Conservation (phyloP, 1,140 invertebrate species). For the Eurosta solidaginis region DNA sequence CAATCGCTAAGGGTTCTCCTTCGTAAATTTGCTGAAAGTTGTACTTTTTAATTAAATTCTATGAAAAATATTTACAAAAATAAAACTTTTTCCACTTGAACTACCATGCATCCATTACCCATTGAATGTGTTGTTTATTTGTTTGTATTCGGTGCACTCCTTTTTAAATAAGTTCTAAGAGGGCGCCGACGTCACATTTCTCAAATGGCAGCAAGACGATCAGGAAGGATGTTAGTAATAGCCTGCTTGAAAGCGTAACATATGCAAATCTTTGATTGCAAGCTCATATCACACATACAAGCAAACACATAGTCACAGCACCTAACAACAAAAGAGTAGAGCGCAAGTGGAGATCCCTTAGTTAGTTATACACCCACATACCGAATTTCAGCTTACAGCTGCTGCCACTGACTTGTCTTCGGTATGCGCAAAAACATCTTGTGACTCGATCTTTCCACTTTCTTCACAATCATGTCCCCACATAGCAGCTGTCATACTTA, state of each 20-base stretch:
- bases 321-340: too few relatives aligned
- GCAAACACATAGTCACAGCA: neutral
- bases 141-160: neutral
- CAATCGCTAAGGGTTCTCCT: too few relatives aligned
- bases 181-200: neutral
- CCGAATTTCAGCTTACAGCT: too few relatives aligned
- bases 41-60: too few relatives aligned
- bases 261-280: conserved; percentile 14
- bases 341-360: too few relatives aligned
- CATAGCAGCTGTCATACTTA: neutral
- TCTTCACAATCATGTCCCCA: too few relatives aligned
- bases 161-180: neutral
- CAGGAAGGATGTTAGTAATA: neutral
- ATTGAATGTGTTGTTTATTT: too few relatives aligned
- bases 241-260: conserved; percentile 16
- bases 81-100: neutral
- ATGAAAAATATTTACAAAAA: neutral
- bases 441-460: neutral
- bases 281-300: neutral
- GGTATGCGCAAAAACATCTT: neutral
- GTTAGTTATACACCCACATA: neutral
- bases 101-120: neutral
- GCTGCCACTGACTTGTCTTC: neutral
- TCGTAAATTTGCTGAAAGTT: too few relatives aligned
- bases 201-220: neutral